Percentiles rank a stretch among this genome's conserved stretches.
Conservation (phyloP, 2,797 vertebrate species). For the Galago senegalensis region DNA sequence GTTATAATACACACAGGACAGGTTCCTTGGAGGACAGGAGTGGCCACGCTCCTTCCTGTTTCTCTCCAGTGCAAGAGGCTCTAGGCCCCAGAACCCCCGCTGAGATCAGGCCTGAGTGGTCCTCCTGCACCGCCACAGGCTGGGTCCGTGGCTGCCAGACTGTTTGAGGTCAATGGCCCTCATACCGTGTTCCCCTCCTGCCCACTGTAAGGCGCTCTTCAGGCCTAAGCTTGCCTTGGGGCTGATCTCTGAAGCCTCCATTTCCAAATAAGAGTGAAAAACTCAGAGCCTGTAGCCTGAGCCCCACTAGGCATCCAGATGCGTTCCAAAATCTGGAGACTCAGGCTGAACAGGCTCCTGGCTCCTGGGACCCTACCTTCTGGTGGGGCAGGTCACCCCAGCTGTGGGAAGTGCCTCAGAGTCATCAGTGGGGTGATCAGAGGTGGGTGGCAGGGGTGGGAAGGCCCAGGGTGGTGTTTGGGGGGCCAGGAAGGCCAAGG, state of each 20-base stretch:
- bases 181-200: not conserved
- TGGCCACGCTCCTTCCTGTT: not conserved
- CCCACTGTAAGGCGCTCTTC: rapidly evolving
- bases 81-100: not conserved
- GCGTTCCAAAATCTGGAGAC: not conserved
- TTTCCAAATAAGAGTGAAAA: not conserved
- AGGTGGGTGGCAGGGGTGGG: rapidly evolving
- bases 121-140: not conserved
- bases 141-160: rapidly evolving
- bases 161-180: rapidly evolving
- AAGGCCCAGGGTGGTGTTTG: rapidly evolving
- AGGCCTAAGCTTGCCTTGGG: not conserved
- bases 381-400: not conserved
- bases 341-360: rapidly evolving
- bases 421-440: rapidly evolving
- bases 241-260: not conserved
- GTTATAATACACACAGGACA: rapidly evolving
- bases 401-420: not conserved
- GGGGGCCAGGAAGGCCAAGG: not conserved
- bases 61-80: not conserved
- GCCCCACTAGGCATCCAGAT: rapidly evolving
- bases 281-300: too few species aligned
- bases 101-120: not conserved
- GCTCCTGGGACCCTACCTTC: not conserved
- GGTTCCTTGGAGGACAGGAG: not conserved